Conservation (phyloP, 2,888 invertebrate species). For the Drosophila borealis region DNA sequence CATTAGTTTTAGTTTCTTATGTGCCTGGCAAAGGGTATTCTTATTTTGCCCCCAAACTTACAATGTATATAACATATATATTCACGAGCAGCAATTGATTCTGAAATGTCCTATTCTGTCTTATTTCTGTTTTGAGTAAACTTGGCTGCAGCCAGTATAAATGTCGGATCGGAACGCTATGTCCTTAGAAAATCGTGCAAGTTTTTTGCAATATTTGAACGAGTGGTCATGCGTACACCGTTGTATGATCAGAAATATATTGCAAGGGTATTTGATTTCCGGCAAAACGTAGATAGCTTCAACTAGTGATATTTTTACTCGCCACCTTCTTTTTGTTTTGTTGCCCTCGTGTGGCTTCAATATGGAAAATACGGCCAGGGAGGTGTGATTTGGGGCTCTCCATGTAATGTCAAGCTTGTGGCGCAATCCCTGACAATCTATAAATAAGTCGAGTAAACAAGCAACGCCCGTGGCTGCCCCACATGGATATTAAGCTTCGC, state of each 20-base stretch:
- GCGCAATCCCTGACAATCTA: conserved; percentile 64
- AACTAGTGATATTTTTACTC: neutral
- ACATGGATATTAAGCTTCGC: conserved; percentile 18
- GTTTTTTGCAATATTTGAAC: no score
- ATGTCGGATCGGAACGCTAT: no score
- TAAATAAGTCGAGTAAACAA: conserved; percentile 67
- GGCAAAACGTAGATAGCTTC: neutral
- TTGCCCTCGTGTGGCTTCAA: conserved; percentile 35
- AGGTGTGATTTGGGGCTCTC: neutral
- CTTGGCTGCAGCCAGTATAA: no score
- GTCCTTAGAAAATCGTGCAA: no score
- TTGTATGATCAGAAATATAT: no score
- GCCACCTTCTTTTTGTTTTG: conserved; percentile 10
- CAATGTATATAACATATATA: neutral
- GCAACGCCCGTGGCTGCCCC: conserved; percentile 17
- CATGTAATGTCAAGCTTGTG: conserved; percentile 17
- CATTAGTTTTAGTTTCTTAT: conserved; percentile 41
- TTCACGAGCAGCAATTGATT: no score
- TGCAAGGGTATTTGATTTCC: neutral
- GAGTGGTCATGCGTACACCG: no score
- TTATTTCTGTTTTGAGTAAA: no score
- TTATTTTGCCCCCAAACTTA: neutral
- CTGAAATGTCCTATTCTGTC: no score
- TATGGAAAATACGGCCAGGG: conserved; percentile 42
- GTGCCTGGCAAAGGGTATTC: neutral